Base-by-base conservation (phyloP, 2,888 invertebrate genomes). In the Clitarchus hookeri region DNA sequence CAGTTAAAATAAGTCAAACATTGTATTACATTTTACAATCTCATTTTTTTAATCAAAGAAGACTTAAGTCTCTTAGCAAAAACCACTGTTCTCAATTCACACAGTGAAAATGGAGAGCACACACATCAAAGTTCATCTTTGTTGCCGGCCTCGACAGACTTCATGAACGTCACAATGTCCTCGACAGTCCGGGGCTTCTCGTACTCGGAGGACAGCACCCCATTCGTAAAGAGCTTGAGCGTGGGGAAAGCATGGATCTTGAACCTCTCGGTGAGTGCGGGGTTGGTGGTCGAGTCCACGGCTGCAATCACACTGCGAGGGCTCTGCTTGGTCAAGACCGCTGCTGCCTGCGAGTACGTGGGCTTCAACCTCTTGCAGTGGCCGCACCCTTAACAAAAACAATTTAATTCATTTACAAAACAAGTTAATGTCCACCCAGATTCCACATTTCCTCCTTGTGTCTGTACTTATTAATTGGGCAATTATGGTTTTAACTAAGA, bases 361-460 rank as follows among this genome's bases (percentile, higher is more conserved):
- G 95, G 95, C 90, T 96, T 96, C 90, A 94, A 93, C 25, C 93
- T 91, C 85, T 94, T 93, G 89, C 96, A 96, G 89, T 96, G 95
- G 0, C 94, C 94, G 90, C 96, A 96, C 95, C 96, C 96, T 95
- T 91, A 27, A 90, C 90, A n/a, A 44, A 26, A 79, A 79, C 12
- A 84, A 44, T 16, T 26, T 79, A 12, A 77, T 77, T 11, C 25
- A 77, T 6, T 25, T 77, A 25, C 36, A 3, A 36, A 36, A 36
- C 36, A 36, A 36, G 36, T 36, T 36, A n/a, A 36, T 36, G 16
- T 25, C n/a, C 12, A 6, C 13, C 79, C 26, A 36, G 26, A 53
- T 13, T 65, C 36, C 36, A 36, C 36, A 36, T 36, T 36, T 36
- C 36, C 36, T 36, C 36, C 36, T 36, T n/a, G n/a, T n/a, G n/a